Conservation (phyloP, 1,140 invertebrate species). For the Aphelinus certus region DNA sequence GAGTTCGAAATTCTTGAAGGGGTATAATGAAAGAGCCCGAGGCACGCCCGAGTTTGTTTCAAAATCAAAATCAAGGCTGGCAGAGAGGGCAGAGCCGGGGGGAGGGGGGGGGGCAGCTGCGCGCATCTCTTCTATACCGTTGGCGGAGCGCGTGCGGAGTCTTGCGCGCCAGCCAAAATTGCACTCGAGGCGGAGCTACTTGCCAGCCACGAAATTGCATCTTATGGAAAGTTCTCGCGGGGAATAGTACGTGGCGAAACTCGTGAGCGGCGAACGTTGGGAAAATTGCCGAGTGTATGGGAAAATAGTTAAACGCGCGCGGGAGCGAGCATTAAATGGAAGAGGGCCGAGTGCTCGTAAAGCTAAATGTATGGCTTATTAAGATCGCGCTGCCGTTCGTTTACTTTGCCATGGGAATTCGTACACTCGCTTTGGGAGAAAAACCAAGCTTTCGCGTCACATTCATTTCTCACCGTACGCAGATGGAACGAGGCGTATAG, state of each 20-base stretch:
- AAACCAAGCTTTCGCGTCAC: too few relatives aligned
- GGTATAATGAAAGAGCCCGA: too few relatives aligned
- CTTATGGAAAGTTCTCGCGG: conserved; percentile 57
- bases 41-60: not conserved
- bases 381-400: not conserved
- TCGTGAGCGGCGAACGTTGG: conserved; percentile 23
- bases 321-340: not conserved
- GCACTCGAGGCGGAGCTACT: conserved; percentile 31
- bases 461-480: too few relatives aligned
- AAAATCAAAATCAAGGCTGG: conserved; percentile 42
- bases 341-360: not conserved
- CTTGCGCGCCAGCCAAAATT: too few relatives aligned
- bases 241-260: conserved; percentile 23
- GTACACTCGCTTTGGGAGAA: too few relatives aligned
- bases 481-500: too few relatives aligned
- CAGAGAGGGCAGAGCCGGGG: conserved; percentile 13
- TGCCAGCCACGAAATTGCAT: conserved; percentile 55
- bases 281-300: conserved; percentile 53
- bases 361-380: conserved; percentile 10
- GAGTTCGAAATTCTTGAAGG: too few relatives aligned
- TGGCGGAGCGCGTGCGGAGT: too few relatives aligned
- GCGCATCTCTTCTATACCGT: too few relatives aligned
- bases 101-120: conserved; percentile 42
- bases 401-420: too few relatives aligned
- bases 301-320: conserved; percentile 27